Evolutionary conservation across 1,140 invertebrate species (phyloP).

Genomic region (Drosophila repleta): DNA sequence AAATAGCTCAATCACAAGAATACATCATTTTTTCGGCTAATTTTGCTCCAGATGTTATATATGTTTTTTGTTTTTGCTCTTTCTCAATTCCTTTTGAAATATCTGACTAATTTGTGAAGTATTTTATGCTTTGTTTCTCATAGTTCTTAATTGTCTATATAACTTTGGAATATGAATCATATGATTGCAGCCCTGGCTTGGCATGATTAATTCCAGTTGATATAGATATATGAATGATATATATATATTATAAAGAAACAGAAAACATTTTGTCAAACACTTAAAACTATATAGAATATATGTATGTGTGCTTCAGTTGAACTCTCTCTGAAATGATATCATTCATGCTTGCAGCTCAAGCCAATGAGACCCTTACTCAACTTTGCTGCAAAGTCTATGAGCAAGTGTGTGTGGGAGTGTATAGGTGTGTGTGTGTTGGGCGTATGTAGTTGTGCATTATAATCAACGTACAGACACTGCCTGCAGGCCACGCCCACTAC

Average conservation of each 20-base stretch:
- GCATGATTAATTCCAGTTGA: no score
- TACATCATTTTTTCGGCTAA: no score
- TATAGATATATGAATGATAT: no score
- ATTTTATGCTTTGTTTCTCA: not conserved
- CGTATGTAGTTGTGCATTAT: not conserved
- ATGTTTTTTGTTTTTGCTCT: no score
- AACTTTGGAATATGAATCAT: not conserved
- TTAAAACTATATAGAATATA: no score
- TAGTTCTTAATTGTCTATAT: not conserved
- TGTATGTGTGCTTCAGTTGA: not conserved
- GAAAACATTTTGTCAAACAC: no score
- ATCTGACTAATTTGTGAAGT: no score
- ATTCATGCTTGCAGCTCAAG: conserved; percentile 8
- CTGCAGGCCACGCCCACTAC: not conserved
- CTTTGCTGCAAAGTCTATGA: not conserved
- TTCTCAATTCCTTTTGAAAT: no score
- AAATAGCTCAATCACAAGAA: no score
- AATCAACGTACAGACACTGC: conserved; percentile 9
- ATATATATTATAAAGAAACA: no score
- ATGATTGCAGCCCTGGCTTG: no score
- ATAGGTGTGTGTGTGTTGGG: not conserved
- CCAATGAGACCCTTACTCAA: not conserved
- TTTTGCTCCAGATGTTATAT: no score
- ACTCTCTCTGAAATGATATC: conserved; percentile 26
- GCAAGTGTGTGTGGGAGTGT: not conserved